These are phyloP conservation scores for Tetragnatha versicolor DNA, from an alignment of 1,140 invertebrate species.

Conservation along the genomic window DNA sequence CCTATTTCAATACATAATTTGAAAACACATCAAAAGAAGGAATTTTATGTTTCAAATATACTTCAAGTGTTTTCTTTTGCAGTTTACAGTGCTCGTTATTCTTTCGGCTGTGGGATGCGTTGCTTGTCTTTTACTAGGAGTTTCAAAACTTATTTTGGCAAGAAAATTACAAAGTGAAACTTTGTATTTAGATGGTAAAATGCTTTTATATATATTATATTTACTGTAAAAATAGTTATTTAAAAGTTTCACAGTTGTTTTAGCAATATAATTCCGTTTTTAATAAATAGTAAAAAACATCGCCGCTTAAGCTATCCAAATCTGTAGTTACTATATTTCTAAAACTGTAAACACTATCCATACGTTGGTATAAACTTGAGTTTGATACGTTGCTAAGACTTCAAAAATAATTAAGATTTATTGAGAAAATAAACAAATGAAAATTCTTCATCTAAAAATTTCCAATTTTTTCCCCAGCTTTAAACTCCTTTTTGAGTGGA, in stretches of 20 bases:
- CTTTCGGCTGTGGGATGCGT: slow-evolving; percentile 1
- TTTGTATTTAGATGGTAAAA: slow-evolving; percentile 26
- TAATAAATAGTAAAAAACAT: no score
- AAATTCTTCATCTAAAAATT: not conserved
- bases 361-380: no score
- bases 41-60: not conserved
- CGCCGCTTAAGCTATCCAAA: no score
- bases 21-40: not conserved
- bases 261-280: no score
- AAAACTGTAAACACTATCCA: no score
- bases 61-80: not conserved
- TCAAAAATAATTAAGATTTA: no score
- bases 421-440: not conserved
- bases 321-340: no score
- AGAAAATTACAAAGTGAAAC: slow-evolving; percentile 18
- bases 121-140: slow-evolving; percentile 2
- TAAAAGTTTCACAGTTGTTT: no score
- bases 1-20: not conserved
- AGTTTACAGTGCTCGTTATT: slow-evolving; percentile 18
- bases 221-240: no score
- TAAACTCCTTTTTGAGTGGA: slow-evolving; percentile 35
- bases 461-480: slow-evolving; percentile 13
- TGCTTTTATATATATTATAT: no score
- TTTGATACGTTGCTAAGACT: no score
- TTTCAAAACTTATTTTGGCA: slow-evolving; percentile 8